phyloP scores from a whole-genome alignment of 2,113 vertebrate genomes.

The Poecile atricapillus region DNA sequence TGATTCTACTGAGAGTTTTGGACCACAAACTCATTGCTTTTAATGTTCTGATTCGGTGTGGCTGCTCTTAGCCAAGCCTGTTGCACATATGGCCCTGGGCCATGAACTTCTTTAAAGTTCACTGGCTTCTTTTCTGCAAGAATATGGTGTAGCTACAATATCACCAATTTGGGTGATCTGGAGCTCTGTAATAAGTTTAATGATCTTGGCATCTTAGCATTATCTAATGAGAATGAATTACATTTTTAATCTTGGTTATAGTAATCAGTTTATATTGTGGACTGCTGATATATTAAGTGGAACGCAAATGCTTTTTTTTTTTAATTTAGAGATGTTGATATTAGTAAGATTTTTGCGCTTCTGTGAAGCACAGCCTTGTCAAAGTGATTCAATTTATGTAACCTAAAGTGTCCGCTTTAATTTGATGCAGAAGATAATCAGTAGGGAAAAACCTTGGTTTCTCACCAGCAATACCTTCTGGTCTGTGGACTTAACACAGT shows the following conservation, averaged over 20 bases:
- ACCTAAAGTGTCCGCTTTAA: background rate
- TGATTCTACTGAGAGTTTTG: background rate
- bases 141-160: background rate
- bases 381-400: background rate
- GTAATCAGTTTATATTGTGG: background rate
- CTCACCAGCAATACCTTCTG: background rate
- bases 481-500: background rate
- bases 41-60: background rate
- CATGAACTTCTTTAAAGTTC: background rate
- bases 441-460: background rate
- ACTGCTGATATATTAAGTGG: background rate
- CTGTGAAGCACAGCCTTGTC: background rate
- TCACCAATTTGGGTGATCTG: background rate
- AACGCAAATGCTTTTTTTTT: background rate
- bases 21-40: background rate
- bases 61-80: background rate
- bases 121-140: background rate
- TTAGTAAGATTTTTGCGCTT: background rate
- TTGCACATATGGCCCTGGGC: background rate
- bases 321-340: background rate
- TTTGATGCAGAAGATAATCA: background rate
- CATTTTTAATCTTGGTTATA: background rate
- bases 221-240: background rate
- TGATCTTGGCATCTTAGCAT: background rate
- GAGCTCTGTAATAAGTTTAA: background rate